Evolutionary conservation across 53 echinoderm and acorn worm genomes (phyloP).

Genomic region (Henricia sp.): DNA sequence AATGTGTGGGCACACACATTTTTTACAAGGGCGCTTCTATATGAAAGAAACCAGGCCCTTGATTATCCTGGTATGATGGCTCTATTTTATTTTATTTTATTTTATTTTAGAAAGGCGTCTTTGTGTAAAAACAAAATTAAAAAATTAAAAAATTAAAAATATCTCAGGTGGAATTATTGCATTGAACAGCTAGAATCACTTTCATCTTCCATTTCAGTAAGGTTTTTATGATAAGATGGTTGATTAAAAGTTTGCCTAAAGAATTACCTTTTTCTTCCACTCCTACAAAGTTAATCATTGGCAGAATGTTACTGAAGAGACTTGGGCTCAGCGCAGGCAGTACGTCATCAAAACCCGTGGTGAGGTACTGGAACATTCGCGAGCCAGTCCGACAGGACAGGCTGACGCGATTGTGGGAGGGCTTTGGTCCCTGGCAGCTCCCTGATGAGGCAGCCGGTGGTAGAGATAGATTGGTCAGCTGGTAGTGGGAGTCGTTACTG

Average conservation of each 20-base stretch:
- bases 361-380: conserved; percentile 78
- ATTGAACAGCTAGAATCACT: too few relatives aligned
- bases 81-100: too few relatives aligned
- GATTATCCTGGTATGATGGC: too few relatives aligned
- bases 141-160: too few relatives aligned
- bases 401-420: conserved; percentile 23
- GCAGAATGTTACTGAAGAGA: conserved; percentile 91
- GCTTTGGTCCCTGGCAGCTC: background rate
- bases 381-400: conserved; percentile 54
- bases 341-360: conserved; percentile 78
- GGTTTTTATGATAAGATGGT: too few relatives aligned
- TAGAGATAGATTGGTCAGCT: conserved; percentile 48
- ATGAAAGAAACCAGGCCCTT: too few relatives aligned
- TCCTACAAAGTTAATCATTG: conserved; percentile 93
- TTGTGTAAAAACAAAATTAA: too few relatives aligned
- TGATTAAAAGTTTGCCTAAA: background rate
- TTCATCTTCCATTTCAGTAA: too few relatives aligned
- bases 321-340: conserved; percentile 85
- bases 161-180: too few relatives aligned
- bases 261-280: conserved; percentile 84
- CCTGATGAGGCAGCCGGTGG: conserved; percentile 20
- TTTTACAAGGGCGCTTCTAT: too few relatives aligned
- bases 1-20: too few relatives aligned
- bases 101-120: too few relatives aligned
- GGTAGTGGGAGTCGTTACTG: conserved; percentile 74